Conservation (phyloP, 1,140 invertebrate genomes). For the Plectrocnemia conspersa region DNA sequence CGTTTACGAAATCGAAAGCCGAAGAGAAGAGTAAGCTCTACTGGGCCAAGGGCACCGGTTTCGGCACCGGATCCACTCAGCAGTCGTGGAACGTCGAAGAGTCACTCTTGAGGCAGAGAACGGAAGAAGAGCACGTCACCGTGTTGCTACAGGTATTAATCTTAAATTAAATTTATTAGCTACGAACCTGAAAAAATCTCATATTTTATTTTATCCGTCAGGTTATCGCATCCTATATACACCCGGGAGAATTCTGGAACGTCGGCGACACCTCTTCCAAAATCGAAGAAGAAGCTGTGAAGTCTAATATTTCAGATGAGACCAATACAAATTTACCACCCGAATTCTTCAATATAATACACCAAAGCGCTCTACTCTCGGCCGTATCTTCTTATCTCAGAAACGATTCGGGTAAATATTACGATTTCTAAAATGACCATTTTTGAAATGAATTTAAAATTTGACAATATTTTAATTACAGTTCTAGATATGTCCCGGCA, state of each 20-base stretch:
- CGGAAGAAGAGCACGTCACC: constrained; percentile 91
- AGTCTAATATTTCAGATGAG: constrained; percentile 41
- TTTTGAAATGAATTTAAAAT: constrained; percentile 2
- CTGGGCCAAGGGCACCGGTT: constrained; percentile 94
- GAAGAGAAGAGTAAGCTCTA: constrained; percentile 83
- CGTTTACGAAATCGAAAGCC: constrained; percentile 42
- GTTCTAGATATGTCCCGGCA: constrained; percentile 93
- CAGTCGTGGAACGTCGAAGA: constrained; percentile 96
- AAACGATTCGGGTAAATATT: constrained; percentile 76
- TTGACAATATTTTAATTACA: constrained; percentile 36
- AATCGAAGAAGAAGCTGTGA: constrained; percentile 40
- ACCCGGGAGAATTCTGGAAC: constrained; percentile 63
- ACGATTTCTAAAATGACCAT: neutral
- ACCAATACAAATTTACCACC: constrained; percentile 51
- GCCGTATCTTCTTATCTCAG: constrained; percentile 87
- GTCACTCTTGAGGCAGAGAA: constrained; percentile 78
- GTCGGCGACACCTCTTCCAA: constrained; percentile 38
- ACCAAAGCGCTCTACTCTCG: constrained; percentile 78
- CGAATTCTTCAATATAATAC: constrained; percentile 69
- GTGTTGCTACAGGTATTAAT: constrained; percentile 62
- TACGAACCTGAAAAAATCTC: neutral
- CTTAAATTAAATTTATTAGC: neutral
- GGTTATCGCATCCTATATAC: constrained; percentile 82
- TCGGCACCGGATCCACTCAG: constrained; percentile 90
- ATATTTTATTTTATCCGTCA: constrained; percentile 51